phyloP scores from a whole-genome alignment of 1,140 invertebrate species.

The Nymphalis io region DNA sequence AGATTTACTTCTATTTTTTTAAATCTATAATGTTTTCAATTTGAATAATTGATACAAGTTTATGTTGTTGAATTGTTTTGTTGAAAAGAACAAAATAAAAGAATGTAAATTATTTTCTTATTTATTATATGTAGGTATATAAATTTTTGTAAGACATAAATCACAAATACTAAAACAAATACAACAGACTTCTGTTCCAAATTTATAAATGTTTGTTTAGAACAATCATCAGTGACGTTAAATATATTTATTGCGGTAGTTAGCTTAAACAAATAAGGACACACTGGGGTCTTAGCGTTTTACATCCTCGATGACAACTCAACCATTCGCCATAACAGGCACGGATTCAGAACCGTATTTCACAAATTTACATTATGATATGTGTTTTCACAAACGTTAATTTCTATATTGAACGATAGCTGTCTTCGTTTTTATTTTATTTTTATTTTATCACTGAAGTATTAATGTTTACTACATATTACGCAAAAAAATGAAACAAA shows the following conservation, averaged over 20 bases:
- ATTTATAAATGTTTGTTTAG: slow-evolving; percentile 14
- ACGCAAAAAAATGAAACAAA: too few species aligned
- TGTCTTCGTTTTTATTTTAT: too few species aligned
- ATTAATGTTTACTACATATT: too few species aligned
- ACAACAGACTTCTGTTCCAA: slow-evolving; percentile 11
- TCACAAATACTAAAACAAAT: neutral
- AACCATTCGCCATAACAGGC: slow-evolving; percentile 63
- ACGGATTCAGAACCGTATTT: slow-evolving; percentile 40
- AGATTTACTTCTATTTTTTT: neutral
- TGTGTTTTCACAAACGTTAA: too few species aligned
- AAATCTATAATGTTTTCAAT: neutral
- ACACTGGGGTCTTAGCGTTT: slow-evolving; percentile 62
- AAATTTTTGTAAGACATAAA: neutral
- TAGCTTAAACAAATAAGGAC: slow-evolving; percentile 69
- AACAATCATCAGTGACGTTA: slow-evolving; percentile 67
- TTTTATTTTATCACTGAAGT: too few species aligned
- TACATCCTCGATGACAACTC: slow-evolving; percentile 77
- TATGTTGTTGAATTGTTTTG: too few species aligned
- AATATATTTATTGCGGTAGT: slow-evolving; percentile 75
- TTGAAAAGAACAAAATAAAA: too few species aligned
- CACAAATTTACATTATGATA: too few species aligned
- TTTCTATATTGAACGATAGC: too few species aligned
- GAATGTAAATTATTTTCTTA: too few species aligned
- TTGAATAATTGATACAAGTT: neutral
- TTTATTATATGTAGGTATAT: too few species aligned